Conservation (phyloP, 2,113 vertebrate genomes). For the Peromyscus polionotus region DNA sequence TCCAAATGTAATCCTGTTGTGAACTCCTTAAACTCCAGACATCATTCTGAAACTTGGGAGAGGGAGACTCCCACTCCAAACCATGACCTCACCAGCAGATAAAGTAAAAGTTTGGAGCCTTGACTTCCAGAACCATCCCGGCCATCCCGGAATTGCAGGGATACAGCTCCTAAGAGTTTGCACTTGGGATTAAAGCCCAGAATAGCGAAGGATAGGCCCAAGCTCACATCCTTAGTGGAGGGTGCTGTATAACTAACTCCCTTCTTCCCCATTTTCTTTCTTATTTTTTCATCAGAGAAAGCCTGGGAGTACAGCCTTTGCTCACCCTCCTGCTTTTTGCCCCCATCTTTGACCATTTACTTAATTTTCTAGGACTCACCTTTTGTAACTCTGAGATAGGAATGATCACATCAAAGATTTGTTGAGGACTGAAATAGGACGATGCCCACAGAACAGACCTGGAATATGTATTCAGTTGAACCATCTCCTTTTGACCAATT, state of each 20-base stretch:
- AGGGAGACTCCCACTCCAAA: too few species aligned
- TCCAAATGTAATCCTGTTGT: neutral
- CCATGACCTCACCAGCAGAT: neutral
- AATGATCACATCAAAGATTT: neutral
- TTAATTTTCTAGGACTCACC: neutral
- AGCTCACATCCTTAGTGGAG: too few species aligned
- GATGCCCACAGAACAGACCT: neutral
- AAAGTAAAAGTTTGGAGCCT: neutral
- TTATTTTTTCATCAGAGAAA: neutral
- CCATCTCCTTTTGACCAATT: neutral
- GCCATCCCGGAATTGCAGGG: neutral
- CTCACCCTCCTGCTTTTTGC: neutral
- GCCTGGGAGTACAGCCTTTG: neutral
- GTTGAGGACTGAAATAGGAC: neutral
- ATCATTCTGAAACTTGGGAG: neutral
- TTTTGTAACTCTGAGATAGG: neutral
- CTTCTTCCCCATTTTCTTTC: neutral
- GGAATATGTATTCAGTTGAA: neutral
- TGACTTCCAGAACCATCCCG: too few species aligned
- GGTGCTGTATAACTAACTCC: neutral
- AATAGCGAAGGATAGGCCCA: neutral
- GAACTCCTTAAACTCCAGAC: neutral
- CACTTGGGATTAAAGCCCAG: neutral
- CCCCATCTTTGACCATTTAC: neutral
- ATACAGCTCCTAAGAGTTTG: neutral